Conservation (phyloP, 2,113 vertebrate genomes). For the Ciconia maguari region DNA sequence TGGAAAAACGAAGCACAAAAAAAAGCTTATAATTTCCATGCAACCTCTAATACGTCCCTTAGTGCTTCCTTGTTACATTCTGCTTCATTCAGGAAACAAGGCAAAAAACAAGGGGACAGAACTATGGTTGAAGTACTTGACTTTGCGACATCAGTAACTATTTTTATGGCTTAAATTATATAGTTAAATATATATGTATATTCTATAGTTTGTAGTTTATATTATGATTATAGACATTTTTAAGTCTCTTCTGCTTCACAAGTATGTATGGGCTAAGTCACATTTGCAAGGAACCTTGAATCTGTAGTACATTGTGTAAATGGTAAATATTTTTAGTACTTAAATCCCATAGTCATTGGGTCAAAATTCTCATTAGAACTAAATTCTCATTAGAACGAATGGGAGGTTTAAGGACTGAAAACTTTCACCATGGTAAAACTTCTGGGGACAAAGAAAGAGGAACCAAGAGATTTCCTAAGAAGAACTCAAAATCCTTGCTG, state of each 20-base stretch:
- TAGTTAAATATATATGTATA: not conserved
- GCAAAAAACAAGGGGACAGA: not conserved
- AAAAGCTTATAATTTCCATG: not conserved
- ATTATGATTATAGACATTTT: not conserved
- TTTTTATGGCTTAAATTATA: not conserved
- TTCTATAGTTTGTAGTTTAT: not conserved
- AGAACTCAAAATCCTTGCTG: not conserved
- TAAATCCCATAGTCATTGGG: not conserved
- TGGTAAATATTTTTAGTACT: not conserved
- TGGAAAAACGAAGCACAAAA: not conserved
- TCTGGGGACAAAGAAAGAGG: not conserved
- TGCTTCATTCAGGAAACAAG: not conserved
- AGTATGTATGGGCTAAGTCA: not conserved
- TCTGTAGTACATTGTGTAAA: not conserved
- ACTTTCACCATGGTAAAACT: not conserved
- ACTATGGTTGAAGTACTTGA: not conserved
- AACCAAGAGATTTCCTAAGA: not conserved
- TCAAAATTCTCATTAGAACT: not conserved
- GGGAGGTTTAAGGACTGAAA: not conserved
- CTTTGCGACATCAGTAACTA: not conserved
- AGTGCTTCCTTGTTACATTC: not conserved
- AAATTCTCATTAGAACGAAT: not conserved
- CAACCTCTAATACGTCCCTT: not conserved
- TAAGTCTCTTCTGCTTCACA: not conserved
- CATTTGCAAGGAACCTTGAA: not conserved